These are phyloP conservation scores for Spea hammondii DNA, from an alignment of 2,797 vertebrate species.

Conservation along the genomic window DNA sequence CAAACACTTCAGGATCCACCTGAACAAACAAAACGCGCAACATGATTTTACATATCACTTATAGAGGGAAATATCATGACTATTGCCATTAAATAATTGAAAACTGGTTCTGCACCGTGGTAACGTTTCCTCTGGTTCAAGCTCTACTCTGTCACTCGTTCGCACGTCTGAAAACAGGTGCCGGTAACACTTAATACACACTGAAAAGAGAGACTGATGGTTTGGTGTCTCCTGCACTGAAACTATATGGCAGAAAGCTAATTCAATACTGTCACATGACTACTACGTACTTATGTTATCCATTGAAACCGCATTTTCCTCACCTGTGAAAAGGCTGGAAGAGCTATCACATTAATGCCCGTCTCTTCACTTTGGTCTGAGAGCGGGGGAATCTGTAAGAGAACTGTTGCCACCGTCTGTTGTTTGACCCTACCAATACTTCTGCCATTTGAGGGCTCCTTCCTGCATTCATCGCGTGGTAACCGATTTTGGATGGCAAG, in stretches of 20 bases:
- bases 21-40: slow-evolving; percentile 49
- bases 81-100: no score
- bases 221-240: no score
- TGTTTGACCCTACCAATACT: slow-evolving; percentile 64
- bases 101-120: no score
- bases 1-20: slow-evolving; percentile 96
- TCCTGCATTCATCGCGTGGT: slow-evolving; percentile 56
- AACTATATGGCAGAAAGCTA: no score
- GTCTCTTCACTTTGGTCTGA: slow-evolving; percentile 70
- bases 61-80: neutral
- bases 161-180: no score
- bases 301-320: neutral
- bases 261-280: no score
- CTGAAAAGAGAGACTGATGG: no score
- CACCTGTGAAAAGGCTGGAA: slow-evolving; percentile 94
- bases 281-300: no score
- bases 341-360: slow-evolving; percentile 85
- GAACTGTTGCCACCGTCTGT: slow-evolving; percentile 74
- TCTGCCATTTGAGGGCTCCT: slow-evolving; percentile 55
- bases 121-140: no score
- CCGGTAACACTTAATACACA: no score
- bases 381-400: slow-evolving; percentile 86
- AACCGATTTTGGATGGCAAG: slow-evolving; percentile 71
- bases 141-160: no score
- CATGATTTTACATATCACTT: neutral